phyloP scores from a whole-genome alignment of 2,888 invertebrate genomes.

The Dasysyrphus tricinctus region DNA sequence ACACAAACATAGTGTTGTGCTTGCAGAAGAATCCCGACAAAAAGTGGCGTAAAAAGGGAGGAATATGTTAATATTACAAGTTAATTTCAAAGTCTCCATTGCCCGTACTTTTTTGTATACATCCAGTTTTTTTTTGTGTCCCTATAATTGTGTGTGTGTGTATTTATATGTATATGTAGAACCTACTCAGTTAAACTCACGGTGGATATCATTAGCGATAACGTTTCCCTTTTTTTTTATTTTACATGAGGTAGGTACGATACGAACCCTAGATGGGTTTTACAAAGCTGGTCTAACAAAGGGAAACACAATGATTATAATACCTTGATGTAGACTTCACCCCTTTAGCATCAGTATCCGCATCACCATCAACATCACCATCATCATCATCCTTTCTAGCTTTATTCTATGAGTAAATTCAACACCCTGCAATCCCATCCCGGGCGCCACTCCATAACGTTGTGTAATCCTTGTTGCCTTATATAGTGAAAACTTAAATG shows the following conservation, averaged over 20 bases:
- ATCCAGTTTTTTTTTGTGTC: background rate
- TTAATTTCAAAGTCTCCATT: constrained; percentile 73
- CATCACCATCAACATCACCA: constrained; percentile 38
- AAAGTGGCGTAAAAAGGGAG: constrained; percentile 41
- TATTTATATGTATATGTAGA: constrained; percentile 31
- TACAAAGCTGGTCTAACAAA: constrained; percentile 64
- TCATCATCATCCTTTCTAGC: constrained; percentile 15
- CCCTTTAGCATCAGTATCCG: constrained; percentile 20
- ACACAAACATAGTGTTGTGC: constrained; percentile 11
- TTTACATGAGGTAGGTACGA: constrained; percentile 39
- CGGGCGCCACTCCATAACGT: constrained; percentile 36
- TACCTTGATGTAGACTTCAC: constrained; percentile 16
- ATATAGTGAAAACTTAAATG: constrained; percentile 67
- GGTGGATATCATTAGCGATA: constrained; percentile 69
- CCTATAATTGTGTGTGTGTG: background rate
- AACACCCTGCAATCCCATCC: constrained; percentile 55
- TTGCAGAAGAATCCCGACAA: constrained; percentile 39
- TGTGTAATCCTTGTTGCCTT: constrained; percentile 65
- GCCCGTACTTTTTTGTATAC: constrained; percentile 47
- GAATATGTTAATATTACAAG: constrained; percentile 75
- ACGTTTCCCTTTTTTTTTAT: constrained; percentile 58
- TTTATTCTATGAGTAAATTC: constrained; percentile 43
- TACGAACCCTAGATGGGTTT: constrained; percentile 39
- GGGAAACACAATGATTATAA: constrained; percentile 64
- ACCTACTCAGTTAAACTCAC: constrained; percentile 55